Evolutionary conservation across 2,797 vertebrate species (phyloP).

Genomic region (Poecile montanus): DNA sequence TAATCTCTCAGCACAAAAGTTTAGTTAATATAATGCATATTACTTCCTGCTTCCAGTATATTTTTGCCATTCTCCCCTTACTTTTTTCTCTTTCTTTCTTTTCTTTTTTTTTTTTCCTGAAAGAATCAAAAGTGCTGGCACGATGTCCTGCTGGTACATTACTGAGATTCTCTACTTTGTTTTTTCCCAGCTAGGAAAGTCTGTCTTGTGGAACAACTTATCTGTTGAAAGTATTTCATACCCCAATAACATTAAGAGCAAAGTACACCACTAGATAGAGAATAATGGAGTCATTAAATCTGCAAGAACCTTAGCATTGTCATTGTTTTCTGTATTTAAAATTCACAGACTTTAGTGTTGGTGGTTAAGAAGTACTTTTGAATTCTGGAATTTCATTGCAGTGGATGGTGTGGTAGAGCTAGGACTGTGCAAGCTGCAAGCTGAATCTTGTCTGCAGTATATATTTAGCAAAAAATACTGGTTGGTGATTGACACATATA

Average conservation of each 20-base stretch:
- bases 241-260: background rate
- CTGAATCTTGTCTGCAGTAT: background rate
- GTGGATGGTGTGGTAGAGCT: background rate
- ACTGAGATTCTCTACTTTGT: background rate
- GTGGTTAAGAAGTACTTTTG: background rate
- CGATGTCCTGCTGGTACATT: background rate
- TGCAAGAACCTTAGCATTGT: background rate
- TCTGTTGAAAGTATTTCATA: background rate
- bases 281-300: background rate
- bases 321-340: background rate
- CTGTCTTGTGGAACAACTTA: background rate
- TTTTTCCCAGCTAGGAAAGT: background rate
- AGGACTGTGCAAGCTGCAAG: background rate
- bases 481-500: background rate
- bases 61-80: background rate
- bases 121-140: background rate
- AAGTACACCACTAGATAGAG: background rate
- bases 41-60: background rate
- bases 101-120: background rate
- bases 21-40: background rate
- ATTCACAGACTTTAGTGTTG: background rate
- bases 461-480: background rate
- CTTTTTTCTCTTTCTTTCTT: background rate
- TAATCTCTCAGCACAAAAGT: background rate
- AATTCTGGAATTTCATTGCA: background rate